Evolutionary conservation across 2,888 invertebrate species (phyloP), one percentile per base, ranked within the genome.

Genomic region (Orthosia cruda): DNA sequence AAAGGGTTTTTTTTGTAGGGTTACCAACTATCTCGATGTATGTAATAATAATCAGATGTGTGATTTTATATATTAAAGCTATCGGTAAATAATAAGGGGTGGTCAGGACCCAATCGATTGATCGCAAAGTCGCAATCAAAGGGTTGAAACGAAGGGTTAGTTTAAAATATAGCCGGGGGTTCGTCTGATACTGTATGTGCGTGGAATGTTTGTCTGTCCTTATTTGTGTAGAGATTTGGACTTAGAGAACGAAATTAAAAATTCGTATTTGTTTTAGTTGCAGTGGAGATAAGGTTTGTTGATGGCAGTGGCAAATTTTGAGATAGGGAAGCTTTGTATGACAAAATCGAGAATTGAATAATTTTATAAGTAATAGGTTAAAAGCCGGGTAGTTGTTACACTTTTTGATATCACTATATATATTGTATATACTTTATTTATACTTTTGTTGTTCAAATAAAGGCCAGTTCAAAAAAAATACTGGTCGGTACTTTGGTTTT

Each of bases 151-250:
- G 91, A 93, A 94, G 93, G 95, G 95, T 93, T 94, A 92, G 89
- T 90, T 93, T 95, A 94, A 96, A 95, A 95, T 95, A 95, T 95
- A 93, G 93, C 95, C 91, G 91, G 92, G 93, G 95, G 95, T 89
- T 81, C 71, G 26, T 59, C 40, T 59, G 87, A 83, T 81, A 85
- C 85, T 71, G 79, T 87, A 88, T 82, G 77, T 87, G 86, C 87
- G 87, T 89, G 81, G 78, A 76, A 74, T 77, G 85, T 84, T 81
- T 85, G 85, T 81, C 61, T 64, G 64, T 64, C n/a, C 68, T 63
- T 87, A 76, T 77, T 87, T 83, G 76, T 65, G 61, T 49, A 71
- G 72, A 71, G 79, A 84, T 80, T 77, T 78, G n/a, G 57, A 77
- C 52, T 74, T 64, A n/a, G 69, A 67, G 70, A 61, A 71, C 65